phyloP scores from a whole-genome alignment of 2,888 invertebrate genomes.

The Ornithoptera alexandrae region DNA sequence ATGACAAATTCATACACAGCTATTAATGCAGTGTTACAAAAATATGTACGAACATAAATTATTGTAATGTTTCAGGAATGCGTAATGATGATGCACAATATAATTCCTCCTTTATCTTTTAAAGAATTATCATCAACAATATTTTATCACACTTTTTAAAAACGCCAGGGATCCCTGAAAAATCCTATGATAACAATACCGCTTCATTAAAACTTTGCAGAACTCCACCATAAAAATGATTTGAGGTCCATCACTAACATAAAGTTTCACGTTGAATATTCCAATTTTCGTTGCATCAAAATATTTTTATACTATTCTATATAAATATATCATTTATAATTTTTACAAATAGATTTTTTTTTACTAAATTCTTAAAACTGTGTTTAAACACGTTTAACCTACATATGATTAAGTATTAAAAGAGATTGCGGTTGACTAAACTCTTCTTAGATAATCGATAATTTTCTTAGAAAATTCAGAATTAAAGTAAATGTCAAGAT shows the following conservation, averaged over 20 bases:
- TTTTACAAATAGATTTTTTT: neutral
- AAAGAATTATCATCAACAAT: neutral
- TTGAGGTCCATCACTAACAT: neutral
- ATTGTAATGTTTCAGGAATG: too few relatives aligned
- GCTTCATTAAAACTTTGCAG: conserved; percentile 11
- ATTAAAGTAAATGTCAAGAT: too few relatives aligned
- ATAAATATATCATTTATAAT: neutral
- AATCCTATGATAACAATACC: conserved; percentile 1
- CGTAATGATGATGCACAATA: too few relatives aligned
- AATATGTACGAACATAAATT: too few relatives aligned
- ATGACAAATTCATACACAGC: too few relatives aligned
- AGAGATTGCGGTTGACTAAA: too few relatives aligned
- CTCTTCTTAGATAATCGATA: too few relatives aligned
- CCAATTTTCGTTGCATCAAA: neutral
- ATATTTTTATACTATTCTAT: neutral
- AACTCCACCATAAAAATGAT: conserved; percentile 1
- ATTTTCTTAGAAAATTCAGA: too few relatives aligned
- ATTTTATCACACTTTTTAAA: neutral
- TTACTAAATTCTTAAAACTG: neutral
- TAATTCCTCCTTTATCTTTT: neutral
- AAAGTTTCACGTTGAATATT: conserved; percentile 6
- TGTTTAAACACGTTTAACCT: neutral
- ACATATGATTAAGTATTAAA: too few relatives aligned
- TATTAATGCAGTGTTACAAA: too few relatives aligned
- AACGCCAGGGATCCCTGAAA: neutral